A percentile compares a stretch with the other conserved stretches of the same genome.
Conservation (phyloP, 2,797 vertebrate species). For the Notolabrus celidotus region DNA sequence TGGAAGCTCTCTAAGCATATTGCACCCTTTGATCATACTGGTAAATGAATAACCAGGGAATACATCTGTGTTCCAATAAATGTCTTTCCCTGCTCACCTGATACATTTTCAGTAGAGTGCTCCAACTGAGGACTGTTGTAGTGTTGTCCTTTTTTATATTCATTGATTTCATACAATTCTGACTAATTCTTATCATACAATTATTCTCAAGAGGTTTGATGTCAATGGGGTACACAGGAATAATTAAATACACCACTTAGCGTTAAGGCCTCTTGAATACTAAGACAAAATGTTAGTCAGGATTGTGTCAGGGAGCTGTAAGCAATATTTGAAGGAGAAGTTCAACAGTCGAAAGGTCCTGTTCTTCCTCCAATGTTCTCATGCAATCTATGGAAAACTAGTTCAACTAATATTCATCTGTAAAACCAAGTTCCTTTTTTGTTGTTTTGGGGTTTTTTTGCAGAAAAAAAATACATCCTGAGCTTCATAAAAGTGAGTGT, state of each 20-base stretch:
- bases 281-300: not conserved
- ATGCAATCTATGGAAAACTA: no score
- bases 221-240: not conserved
- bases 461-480: no score
- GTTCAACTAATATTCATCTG: no score
- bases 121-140: conserved; percentile 3
- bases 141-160: no score
- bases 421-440: no score
- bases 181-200: not conserved
- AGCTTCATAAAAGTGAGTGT: no score
- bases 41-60: conserved; percentile 38
- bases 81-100: conserved; percentile 9
- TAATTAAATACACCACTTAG: not conserved
- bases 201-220: not conserved
- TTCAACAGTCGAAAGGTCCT: no score
- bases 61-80: conserved; percentile 17
- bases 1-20: conserved; percentile 23
- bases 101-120: conserved; percentile 10
- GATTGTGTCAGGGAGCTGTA: not conserved
- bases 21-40: conserved; percentile 51
- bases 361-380: no score
- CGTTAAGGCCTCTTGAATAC: not conserved
- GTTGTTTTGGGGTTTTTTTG: no score
- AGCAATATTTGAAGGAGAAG: no score
- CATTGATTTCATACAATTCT: no score